Percentiles rank a stretch among this genome's conserved stretches.
Evolutionary conservation across 2,797 vertebrate species (phyloP).

Genomic region (Leptodactylus fallax): DNA sequence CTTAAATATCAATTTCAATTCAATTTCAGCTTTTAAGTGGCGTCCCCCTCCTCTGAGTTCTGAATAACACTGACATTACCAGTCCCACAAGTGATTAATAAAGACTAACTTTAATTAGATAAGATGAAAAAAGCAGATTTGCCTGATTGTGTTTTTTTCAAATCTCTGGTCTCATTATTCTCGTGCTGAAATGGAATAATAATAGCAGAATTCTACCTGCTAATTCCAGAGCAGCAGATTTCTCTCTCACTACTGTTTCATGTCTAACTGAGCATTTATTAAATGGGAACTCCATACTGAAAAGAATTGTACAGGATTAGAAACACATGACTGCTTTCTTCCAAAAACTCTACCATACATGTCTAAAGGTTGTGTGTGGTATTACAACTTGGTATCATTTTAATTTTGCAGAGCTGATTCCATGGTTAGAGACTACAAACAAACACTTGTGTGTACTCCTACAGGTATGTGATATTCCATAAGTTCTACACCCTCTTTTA

Average conservation of each 20-base stretch:
- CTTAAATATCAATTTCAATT: constrained; percentile 74
- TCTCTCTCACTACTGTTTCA: neutral
- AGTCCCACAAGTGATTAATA: constrained; percentile 68
- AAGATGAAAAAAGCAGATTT: constrained; percentile 65
- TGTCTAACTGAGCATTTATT: neutral
- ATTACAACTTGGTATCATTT: neutral
- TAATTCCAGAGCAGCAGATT: neutral
- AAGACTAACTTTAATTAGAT: constrained; percentile 71
- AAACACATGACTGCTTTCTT: neutral
- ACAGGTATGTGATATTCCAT: no score
- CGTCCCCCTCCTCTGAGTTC: constrained; percentile 65
- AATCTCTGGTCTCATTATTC: constrained; percentile 61
- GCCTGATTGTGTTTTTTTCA: constrained; percentile 58
- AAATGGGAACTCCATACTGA: neutral
- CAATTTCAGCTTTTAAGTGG: constrained; percentile 72
- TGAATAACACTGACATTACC: constrained; percentile 75
- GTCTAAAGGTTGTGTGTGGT: neutral
- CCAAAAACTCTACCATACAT: neutral
- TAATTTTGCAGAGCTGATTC: no score
- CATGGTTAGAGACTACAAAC: no score
- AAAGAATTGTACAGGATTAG: neutral
- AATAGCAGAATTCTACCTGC: neutral
- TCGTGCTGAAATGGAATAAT: constrained; percentile 61
- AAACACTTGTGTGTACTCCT: no score
- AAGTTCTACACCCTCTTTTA: no score